Base-by-base conservation (phyloP, 2,888 invertebrate genomes). In the Ennomos erosarius region DNA sequence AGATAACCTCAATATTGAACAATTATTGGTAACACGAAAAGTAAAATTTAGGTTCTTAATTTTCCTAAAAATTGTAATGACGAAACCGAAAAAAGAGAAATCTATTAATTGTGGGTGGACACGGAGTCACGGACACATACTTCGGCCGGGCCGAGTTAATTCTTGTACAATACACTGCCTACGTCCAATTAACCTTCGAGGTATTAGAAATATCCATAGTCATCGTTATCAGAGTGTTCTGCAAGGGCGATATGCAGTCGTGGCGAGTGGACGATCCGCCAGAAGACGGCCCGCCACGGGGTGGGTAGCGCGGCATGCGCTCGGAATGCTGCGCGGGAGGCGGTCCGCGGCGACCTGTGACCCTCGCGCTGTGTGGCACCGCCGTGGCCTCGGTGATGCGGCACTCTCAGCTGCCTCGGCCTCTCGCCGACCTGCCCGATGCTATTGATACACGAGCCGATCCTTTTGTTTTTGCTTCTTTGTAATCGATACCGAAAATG, bases 101-200 rank as follows among this genome's bases (percentile, higher is more conserved):
- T 70, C 67, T 65, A 56, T 62, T 52, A 58, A 62, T 68, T 72
- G 40, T 44, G 47, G 43, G 40, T 26, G 26, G 26, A 26, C 26
- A 6, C 26, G 26, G 26, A 26, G 11, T 38, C 38, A 57, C 40
- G 40, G 11, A 43, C 38, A 57, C 40, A 44, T 50, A 40, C 13
- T 36, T 33, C 44, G 65, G 79, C 70, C 70, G 76, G 71, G 67
- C 69, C 76, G 75, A 73, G 76, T 83, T 85, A 84, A 87, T 85
- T 85, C 85, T 83, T 81, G 79, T 82, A 88, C 87, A 89, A 90
- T 87, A 83, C 83, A 74, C 81, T 82, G 84, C 78, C 80, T 82
- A 82, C 84, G 87, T 89, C 88, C 90, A 90, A 90, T 89, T 90
- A 90, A 90, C 89, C 88, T 90, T 85, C 82, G 83, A 80, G 79